Base-by-base conservation (phyloP, 2,113 vertebrate genomes). In the Collichthys lucidus region DNA sequence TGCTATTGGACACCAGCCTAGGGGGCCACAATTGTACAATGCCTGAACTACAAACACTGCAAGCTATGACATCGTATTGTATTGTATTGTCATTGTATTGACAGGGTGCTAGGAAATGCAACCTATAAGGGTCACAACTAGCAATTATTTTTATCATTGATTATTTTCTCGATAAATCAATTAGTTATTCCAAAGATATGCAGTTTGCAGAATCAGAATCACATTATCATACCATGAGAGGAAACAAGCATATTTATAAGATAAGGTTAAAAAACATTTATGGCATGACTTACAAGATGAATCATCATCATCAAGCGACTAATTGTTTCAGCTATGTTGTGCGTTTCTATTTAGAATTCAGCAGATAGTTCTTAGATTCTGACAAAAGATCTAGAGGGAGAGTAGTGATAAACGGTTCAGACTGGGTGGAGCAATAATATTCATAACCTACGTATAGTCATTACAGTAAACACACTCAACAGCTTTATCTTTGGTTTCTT, bases 401-500 rank as follows among this genome's bases (percentile, higher is more conserved):
- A 24, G n/a, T 22, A 69, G 40, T 42, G 19, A 11, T 12, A n/a
- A 59, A 57, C 15, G 11, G 20, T 20, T 67, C 55, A 7, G 26
- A 20, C n/a, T 70, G 46, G 61, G 63, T 26, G 14, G 55, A 62
- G 55, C 60, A 56, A 56, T 14, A 61, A 57, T 31, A 72, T 40
- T 9, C 35, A 40, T 40, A 40, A 40, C 35, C 35, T 40, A 40
- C 35, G 35, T 19, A 6, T 10, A 53, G 65, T n/a, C 8, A 49
- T 67, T 66, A 60, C 26, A 26, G 44, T 44, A 70, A 87, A 74
- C 46, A 62, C 66, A 47, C 6, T 46, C 49, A 67, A 61, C 1
- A 11, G 16, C n/a, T 74, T 35, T 63, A 74, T n/a, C 46, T 52
- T 79, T 67, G 62, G 16, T 35, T 63, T 70, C 44, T 35, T 72